Base-by-base conservation (phyloP, 1,140 invertebrate species). In the Chionoecetes opilio region DNA sequence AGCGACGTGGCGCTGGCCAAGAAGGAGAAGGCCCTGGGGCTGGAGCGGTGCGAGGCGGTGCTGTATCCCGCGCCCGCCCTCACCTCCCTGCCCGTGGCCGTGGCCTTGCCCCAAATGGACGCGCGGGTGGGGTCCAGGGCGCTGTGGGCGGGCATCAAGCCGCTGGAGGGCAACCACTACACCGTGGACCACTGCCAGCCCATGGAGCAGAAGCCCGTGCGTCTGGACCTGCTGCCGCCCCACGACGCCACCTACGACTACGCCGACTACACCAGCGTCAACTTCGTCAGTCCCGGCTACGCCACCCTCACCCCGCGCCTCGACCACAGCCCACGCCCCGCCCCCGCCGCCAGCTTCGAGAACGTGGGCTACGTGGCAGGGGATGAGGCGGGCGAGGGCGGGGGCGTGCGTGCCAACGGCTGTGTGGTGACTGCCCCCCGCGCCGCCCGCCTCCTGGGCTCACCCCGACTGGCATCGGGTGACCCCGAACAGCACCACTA, bases 61-160 rank as follows among this genome's bases (percentile, higher is more conserved):
- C 97, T 97, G 3, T 97, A 97, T 96, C 97, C 97, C 0, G 96
- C 96, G 96, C 96, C 97, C 97, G 96, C 93, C 9, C 97, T 97
- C 95, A 97, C 97, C 0, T 96, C 96, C 96, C 96, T 97, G 97
- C 97, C 97, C 96, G 96, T 94, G 86, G 96, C 96, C 96, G 96
- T 97, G 97, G 96, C 97, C 96, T 96, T 94, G 86, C 96, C 96
- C 88, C 92, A 97, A 6, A 97, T 97, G 0, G 98, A 93, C 34
- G 82, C 34, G 32, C 93, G 89, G 46, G n/a, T n/a, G n/a, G 98
- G 82, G 11, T 96, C 96, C 98, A 98, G 98, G n/a, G 98, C 98
- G 29, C 97, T 99, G 35, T 99, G 98, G 98, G 98, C 98, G 0
- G 98, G 98, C 0, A 97, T 99, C 9, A 98, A 98, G 3, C 98